These are phyloP conservation scores for Botia almorhae DNA, from an alignment of 2,797 vertebrate genomes.

Conservation along the genomic window DNA sequence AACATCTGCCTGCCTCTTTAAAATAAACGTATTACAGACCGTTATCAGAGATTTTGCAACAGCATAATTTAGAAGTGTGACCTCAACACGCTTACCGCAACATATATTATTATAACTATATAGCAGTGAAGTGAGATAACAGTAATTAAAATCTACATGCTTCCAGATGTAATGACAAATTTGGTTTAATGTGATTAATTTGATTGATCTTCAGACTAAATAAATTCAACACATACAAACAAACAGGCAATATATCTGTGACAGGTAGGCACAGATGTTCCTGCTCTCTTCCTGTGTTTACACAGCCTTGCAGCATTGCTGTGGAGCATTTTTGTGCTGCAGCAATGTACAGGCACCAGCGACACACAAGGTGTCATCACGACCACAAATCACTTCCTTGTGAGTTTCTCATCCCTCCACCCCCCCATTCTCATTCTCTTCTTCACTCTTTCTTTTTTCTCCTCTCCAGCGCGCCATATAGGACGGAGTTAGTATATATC, in stretches of 20 bases:
- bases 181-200: background rate
- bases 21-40: background rate
- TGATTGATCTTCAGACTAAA: background rate
- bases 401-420: slow-evolving; percentile 44
- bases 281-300: slow-evolving; percentile 11
- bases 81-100: background rate
- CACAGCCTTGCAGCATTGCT: slow-evolving; percentile 22
- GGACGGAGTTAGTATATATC: slow-evolving; percentile 69
- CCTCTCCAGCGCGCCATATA: slow-evolving; percentile 58
- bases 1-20: background rate
- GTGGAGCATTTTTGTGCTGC: slow-evolving; percentile 53
- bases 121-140: background rate
- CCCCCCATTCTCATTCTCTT: slow-evolving; percentile 30
- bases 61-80: background rate
- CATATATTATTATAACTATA: background rate
- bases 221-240: background rate
- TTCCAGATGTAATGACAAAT: background rate
- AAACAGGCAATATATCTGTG: background rate
- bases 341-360: slow-evolving; percentile 68
- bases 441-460: slow-evolving; percentile 41
- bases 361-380: slow-evolving; percentile 82
- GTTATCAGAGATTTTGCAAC: background rate
- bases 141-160: background rate
- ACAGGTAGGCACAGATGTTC: background rate
- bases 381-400: slow-evolving; percentile 80